These are phyloP conservation scores for Falco columbarius DNA, from an alignment of 2,797 vertebrate genomes.

Conservation along the genomic window DNA sequence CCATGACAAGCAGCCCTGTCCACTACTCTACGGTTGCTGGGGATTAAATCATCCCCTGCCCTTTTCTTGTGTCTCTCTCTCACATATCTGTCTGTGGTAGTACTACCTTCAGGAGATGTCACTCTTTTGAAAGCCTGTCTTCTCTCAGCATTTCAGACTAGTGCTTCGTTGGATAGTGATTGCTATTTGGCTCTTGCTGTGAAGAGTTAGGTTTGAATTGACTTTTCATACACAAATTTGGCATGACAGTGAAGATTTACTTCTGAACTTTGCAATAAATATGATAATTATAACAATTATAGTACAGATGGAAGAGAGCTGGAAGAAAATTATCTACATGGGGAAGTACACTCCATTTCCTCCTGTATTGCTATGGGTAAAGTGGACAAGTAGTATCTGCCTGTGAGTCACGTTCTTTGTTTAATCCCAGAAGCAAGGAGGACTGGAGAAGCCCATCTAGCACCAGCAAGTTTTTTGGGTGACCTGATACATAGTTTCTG, in stretches of 20 bases:
- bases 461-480: not conserved
- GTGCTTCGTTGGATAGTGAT: not conserved
- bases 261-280: not conserved
- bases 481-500: fast-evolving
- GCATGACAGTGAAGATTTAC: not conserved
- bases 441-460: not conserved
- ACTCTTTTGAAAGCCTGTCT: not conserved
- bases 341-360: not conserved
- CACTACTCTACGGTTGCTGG: not conserved
- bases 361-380: not conserved
- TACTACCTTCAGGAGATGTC: not conserved
- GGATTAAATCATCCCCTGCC: not conserved
- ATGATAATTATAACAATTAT: not conserved
- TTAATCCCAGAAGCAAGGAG: not conserved
- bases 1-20: not conserved
- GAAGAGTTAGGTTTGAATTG: not conserved
- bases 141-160: not conserved
- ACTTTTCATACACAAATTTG: not conserved
- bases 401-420: not conserved
- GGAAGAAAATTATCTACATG: not conserved
- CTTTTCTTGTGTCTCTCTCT: not conserved
- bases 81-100: not conserved
- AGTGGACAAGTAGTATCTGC: not conserved
- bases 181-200: not conserved
- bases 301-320: not conserved